Conservation (phyloP, 1,140 invertebrate genomes). For the Mamestra configurata region DNA sequence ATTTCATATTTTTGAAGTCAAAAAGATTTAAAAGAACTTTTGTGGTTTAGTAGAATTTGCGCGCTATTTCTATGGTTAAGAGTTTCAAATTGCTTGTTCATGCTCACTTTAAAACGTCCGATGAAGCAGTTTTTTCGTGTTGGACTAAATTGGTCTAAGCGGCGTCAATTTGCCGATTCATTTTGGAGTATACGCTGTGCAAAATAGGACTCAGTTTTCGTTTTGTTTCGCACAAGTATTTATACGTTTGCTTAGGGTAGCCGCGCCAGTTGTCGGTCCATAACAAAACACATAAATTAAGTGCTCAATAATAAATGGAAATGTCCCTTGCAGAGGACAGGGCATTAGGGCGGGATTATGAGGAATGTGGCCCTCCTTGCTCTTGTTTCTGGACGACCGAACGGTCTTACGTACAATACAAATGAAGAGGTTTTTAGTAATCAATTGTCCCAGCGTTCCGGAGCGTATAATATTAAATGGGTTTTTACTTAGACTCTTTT, state of each 20-base stretch:
- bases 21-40: slow-evolving; percentile 68
- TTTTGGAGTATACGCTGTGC: slow-evolving; percentile 41
- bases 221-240: slow-evolving; percentile 14
- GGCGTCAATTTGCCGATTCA: slow-evolving; percentile 24
- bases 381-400: slow-evolving; percentile 66
- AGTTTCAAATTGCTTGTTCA: slow-evolving; percentile 58
- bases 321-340: slow-evolving; percentile 88
- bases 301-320: slow-evolving; percentile 88
- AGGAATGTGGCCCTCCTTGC: slow-evolving; percentile 77
- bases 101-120: slow-evolving; percentile 74
- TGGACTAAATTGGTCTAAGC: slow-evolving; percentile 51
- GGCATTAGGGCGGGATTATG: slow-evolving; percentile 88
- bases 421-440: slow-evolving; percentile 56
- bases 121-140: slow-evolving; percentile 68
- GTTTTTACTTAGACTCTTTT: not conserved
- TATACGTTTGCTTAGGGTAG: slow-evolving; percentile 50
- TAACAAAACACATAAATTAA: slow-evolving; percentile 88
- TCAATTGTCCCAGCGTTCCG: slow-evolving; percentile 42
- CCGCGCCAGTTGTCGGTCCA: slow-evolving; percentile 81
- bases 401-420: slow-evolving; percentile 54
- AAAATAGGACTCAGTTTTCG: slow-evolving; percentile 54
- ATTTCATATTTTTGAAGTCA: slow-evolving; percentile 65
- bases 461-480: not conserved
- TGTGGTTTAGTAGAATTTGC: slow-evolving; percentile 54
- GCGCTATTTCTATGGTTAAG: slow-evolving; percentile 48